Evolutionary conservation across 2,797 vertebrate genomes (phyloP).

Genomic region (Chanos chanos): DNA sequence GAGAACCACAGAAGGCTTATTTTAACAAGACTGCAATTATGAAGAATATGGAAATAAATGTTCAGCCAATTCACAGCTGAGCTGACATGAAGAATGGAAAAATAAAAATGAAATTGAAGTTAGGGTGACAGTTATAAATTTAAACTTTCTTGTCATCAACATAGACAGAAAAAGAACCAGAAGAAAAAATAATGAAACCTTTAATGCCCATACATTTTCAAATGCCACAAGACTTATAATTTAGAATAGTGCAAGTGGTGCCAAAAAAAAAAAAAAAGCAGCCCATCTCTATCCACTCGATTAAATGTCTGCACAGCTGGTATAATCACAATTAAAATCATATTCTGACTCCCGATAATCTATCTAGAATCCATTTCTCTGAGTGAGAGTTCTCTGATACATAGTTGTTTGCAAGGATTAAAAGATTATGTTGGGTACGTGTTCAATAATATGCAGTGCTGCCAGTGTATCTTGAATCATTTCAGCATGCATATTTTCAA

Average conservation of each 20-base stretch:
- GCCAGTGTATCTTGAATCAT: slow-evolving; percentile 55
- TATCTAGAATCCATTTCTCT: slow-evolving; percentile 69
- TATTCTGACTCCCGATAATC: slow-evolving; percentile 73
- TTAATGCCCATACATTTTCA: slow-evolving; percentile 53
- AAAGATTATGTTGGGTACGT: slow-evolving; percentile 69
- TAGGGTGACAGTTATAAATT: slow-evolving; percentile 59
- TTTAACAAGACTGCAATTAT: slow-evolving; percentile 72
- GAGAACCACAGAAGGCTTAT: slow-evolving; percentile 68
- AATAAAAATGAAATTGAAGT: slow-evolving; percentile 58
- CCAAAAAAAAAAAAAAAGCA: slow-evolving; percentile 57
- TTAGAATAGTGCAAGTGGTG: slow-evolving; percentile 53
- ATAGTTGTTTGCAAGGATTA: slow-evolving; percentile 78
- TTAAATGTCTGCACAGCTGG: slow-evolving; percentile 60
- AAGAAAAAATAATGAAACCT: slow-evolving; percentile 49
- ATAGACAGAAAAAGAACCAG: slow-evolving; percentile 47
- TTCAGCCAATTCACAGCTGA: slow-evolving; percentile 67
- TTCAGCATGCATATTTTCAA: slow-evolving; percentile 41
- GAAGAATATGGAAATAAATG: slow-evolving; percentile 69
- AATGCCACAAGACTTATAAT: slow-evolving; percentile 51
- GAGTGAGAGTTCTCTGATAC: slow-evolving; percentile 71
- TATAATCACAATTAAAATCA: slow-evolving; percentile 72
- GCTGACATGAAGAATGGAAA: slow-evolving; percentile 67
- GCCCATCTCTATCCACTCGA: slow-evolving; percentile 58
- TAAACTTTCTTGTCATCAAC: slow-evolving; percentile 62
- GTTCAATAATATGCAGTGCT: slow-evolving; percentile 67